A percentile compares a stretch with the other conserved stretches of the same genome.
Evolutionary conservation across 2,113 vertebrate species (phyloP).

Genomic region (Cyprinodon variegatus): DNA sequence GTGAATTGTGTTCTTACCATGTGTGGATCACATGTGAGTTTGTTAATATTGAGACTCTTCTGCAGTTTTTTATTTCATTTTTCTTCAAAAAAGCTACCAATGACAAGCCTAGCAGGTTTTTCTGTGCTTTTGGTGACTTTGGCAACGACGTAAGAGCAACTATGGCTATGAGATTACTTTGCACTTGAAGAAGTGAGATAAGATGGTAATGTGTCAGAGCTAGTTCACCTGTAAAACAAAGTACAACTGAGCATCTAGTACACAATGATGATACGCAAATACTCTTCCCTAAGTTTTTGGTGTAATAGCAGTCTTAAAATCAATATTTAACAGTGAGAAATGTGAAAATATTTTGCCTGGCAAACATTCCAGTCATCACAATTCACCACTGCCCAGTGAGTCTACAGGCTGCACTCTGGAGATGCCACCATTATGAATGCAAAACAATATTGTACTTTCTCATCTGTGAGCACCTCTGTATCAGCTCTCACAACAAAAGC

Average conservation of each 20-base stretch:
- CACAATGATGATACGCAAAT: not conserved
- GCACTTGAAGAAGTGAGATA: constrained; percentile 3
- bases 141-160: too few species aligned
- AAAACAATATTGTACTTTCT: not conserved
- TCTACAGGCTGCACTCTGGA: not conserved
- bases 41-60: too few species aligned
- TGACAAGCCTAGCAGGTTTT: too few species aligned
- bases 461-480: not conserved
- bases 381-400: not conserved
- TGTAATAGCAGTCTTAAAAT: not conserved
- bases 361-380: not conserved
- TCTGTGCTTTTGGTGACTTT: too few species aligned
- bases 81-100: too few species aligned
- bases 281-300: not conserved
- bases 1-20: too few species aligned
- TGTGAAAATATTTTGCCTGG: not conserved
- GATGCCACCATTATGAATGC: not conserved
- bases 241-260: not conserved
- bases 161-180: not conserved
- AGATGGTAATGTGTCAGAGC: not conserved
- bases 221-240: not conserved
- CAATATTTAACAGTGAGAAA: not conserved
- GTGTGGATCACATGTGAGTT: too few species aligned
- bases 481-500: constrained; percentile 28
- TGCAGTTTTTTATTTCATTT: too few species aligned